phyloP scores from a whole-genome alignment of 2,113 vertebrate genomes.

The Megaleporinus macrocephalus region DNA sequence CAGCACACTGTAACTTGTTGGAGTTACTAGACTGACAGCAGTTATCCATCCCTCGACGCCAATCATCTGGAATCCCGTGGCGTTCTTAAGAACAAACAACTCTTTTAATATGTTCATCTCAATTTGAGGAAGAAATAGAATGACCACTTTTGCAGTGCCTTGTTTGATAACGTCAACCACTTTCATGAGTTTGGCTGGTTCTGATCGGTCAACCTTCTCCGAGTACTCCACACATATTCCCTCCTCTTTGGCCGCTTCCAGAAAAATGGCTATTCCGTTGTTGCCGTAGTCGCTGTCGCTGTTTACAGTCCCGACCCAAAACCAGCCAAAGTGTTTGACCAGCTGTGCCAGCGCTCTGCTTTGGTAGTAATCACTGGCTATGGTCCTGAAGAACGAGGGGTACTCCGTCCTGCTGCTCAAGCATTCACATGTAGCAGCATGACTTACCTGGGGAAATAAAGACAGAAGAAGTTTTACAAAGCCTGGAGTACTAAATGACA shows the following conservation, averaged over 20 bases:
- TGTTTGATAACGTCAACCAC: constrained; percentile 71
- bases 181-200: constrained; percentile 67
- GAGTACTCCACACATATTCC: constrained; percentile 76
- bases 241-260: constrained; percentile 65
- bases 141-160: constrained; percentile 70
- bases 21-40: constrained; percentile 67
- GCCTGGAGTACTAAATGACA: no score
- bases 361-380: constrained; percentile 75
- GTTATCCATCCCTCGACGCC: constrained; percentile 79
- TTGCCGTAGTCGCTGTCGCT: constrained; percentile 79
- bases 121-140: constrained; percentile 71
- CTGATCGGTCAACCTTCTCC: constrained; percentile 68
- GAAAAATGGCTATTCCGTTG: constrained; percentile 76
- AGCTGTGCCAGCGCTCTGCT: constrained; percentile 69
- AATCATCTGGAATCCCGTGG: constrained; percentile 74
- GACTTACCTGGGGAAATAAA: constrained; percentile 70
- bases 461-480: no score
- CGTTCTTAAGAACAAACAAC: constrained; percentile 68
- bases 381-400: constrained; percentile 76
- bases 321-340: constrained; percentile 78
- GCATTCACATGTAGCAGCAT: constrained; percentile 76
- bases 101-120: constrained; percentile 74
- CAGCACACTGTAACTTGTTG: constrained; percentile 66
- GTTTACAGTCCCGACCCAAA: constrained; percentile 76
- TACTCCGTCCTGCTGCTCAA: constrained; percentile 70